A percentile compares a stretch with the other conserved stretches of the same genome.
phyloP scores from a whole-genome alignment of 2,113 vertebrate genomes.

The Menura novaehollandiae region DNA sequence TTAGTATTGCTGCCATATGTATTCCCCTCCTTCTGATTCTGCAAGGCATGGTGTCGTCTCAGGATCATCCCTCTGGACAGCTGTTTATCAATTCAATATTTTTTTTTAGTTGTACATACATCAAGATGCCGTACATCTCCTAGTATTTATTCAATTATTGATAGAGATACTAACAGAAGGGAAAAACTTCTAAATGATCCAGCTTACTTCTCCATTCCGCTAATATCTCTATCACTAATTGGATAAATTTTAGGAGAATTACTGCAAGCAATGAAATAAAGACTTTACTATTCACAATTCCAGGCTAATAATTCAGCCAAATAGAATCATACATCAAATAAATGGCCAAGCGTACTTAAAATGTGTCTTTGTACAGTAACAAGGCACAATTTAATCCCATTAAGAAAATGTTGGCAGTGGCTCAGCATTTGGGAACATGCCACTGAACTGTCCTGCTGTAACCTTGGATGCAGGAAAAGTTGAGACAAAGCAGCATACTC shows the following conservation, averaged over 20 bases:
- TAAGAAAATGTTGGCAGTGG: slow-evolving; percentile 50
- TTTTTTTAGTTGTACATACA: rapidly evolving
- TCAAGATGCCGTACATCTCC: not conserved
- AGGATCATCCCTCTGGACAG: not conserved
- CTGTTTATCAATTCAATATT: not conserved
- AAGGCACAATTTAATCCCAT: slow-evolving; percentile 56
- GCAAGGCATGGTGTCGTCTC: not conserved
- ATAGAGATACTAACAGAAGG: not conserved
- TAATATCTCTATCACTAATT: not conserved
- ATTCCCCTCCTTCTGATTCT: not conserved
- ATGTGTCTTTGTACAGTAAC: slow-evolving; percentile 35
- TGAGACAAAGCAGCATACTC: slow-evolving; percentile 34
- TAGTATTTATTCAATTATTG: not conserved
- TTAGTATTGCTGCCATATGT: not conserved
- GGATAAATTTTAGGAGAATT: not conserved
- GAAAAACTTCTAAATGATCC: not conserved
- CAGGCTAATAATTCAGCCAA: not conserved
- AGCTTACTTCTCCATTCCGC: not conserved
- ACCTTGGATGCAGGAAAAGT: slow-evolving; percentile 3
- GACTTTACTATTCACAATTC: not conserved
- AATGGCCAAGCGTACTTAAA: slow-evolving; percentile 15
- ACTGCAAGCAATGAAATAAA: not conserved
- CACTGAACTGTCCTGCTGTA: slow-evolving; percentile 41
- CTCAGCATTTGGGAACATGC: slow-evolving; percentile 29
- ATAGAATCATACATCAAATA: slow-evolving; percentile 26